Base-by-base conservation (phyloP, 2,888 invertebrate genomes). In the Fabriciana adippe region DNA sequence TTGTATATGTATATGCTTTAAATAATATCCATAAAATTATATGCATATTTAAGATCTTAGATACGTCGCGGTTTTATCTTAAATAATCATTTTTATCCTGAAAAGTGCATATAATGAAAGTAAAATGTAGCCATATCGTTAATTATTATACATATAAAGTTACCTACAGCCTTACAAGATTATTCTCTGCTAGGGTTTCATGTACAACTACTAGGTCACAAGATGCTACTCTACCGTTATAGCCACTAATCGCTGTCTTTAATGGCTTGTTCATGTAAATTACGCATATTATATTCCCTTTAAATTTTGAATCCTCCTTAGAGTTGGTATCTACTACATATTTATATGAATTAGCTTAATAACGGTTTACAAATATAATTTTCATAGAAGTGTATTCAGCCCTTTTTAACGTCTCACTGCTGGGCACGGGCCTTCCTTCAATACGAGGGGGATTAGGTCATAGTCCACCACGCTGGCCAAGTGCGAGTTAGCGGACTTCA, bases 161-260 rank as follows among this genome's bases (percentile, higher is more conserved):
- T 57, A 11, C 21, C 14, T 57, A 57, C 6, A 21, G 13, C 57
- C 11, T 48, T 48, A 59, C 26, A 59, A 59, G 48, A 59, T 48
- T 48, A 48, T 31, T 11, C 47, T 16, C 31, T 26, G n/a, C 48
- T 59, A 59, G 26, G 59, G 59, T 59, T 59, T 59, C 59, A n/a
- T 4, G 59, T 59, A 16, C 57, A 8, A 15, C 57, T 47, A 47
- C 59, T 48, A 48, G 48, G 59, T 48, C 26, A 59, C 59, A 61
- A 41, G 50, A 61, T 35, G 51, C 41, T 18, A 14, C 18, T 51
- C 41, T 53, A 61, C 35, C 50, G 60, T 50, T 51, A 8, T 31
- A 16, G 48, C 53, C 15, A 53, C 51, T 61, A 61, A 53, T 61
- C 41, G 35, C 51, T 61, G 35, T 18, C 51, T 61, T 35, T 61